A percentile compares a stretch with the other conserved stretches of the same genome.
These are phyloP conservation scores for Falco berigora DNA, from an alignment of 2,797 vertebrate species.

Conservation along the genomic window DNA sequence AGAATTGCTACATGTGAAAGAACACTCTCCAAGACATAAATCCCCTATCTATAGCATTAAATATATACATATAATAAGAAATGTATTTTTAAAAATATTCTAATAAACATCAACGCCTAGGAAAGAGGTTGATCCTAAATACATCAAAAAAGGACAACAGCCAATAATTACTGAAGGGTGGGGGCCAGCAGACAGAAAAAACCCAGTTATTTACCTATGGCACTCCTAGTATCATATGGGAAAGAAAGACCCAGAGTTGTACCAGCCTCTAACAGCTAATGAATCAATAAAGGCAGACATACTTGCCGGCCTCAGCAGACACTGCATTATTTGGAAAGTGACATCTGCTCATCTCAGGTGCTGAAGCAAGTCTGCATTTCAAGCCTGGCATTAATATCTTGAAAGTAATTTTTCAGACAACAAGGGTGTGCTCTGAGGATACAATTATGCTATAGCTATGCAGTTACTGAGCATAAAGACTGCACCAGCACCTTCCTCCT, in stretches of 20 bases:
- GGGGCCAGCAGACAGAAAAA: neutral
- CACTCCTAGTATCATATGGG: neutral
- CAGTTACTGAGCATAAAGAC: neutral
- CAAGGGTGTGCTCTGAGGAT: neutral
- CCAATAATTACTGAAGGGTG: neutral
- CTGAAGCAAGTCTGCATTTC: neutral
- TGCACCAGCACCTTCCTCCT: neutral
- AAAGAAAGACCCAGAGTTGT: neutral
- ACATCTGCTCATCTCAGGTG: neutral
- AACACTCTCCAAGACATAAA: neutral
- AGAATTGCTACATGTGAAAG: neutral
- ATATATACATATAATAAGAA: neutral
- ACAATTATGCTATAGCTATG: neutral
- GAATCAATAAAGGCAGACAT: neutral
- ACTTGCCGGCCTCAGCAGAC: neutral
- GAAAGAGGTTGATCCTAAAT: neutral
- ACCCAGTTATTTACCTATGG: neutral
- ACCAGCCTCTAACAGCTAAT: neutral
- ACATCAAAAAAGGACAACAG: neutral
- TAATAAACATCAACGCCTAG: neutral
- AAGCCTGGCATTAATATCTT: neutral
- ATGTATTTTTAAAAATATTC: neutral
- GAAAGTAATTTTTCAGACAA: neutral
- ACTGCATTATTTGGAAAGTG: neutral
- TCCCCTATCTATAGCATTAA: neutral